Percentiles rank a stretch among this genome's conserved stretches.
Evolutionary conservation across 2,888 invertebrate genomes (phyloP).

Genomic region (Pyrochroa serraticornis): DNA sequence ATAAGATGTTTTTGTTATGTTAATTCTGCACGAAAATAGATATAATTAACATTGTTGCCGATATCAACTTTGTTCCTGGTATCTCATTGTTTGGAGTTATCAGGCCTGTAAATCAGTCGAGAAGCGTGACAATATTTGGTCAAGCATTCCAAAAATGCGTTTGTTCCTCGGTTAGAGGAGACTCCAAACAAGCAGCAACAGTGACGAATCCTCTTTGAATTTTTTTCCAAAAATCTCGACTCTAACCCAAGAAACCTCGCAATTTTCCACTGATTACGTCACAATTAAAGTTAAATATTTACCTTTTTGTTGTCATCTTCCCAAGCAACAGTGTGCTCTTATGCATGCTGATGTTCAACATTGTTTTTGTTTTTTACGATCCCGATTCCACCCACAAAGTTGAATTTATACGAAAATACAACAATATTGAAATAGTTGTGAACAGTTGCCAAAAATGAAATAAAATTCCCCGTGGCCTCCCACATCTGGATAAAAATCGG

Average conservation of each 20-base stretch:
- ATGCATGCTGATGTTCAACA: background rate
- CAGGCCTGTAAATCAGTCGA: constrained; percentile 17
- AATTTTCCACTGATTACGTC: no score
- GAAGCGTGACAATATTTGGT: constrained; percentile 24
- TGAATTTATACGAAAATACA: background rate
- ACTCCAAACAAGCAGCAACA: no score
- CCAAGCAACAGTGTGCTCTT: no score
- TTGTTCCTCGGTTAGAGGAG: constrained; percentile 3
- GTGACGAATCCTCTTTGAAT: no score
- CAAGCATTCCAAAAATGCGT: constrained; percentile 16
- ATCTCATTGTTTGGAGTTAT: constrained; percentile 19
- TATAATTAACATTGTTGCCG: constrained; percentile 1
- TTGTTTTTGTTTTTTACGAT: background rate
- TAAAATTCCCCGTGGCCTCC: no score
- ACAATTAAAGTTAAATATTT: no score
- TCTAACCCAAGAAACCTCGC: no score
- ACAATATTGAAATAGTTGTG: background rate
- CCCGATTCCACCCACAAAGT: background rate
- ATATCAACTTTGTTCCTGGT: background rate
- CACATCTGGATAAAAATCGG: no score
- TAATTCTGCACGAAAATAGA: constrained; percentile 5
- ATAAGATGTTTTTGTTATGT: constrained; percentile 1
- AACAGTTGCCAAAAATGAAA: no score
- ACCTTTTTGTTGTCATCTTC: no score
- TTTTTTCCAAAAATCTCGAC: no score